Percentiles rank a stretch among this genome's conserved stretches.
Conservation (phyloP, 1,140 invertebrate genomes). For the Neocloeon triangulifer region DNA sequence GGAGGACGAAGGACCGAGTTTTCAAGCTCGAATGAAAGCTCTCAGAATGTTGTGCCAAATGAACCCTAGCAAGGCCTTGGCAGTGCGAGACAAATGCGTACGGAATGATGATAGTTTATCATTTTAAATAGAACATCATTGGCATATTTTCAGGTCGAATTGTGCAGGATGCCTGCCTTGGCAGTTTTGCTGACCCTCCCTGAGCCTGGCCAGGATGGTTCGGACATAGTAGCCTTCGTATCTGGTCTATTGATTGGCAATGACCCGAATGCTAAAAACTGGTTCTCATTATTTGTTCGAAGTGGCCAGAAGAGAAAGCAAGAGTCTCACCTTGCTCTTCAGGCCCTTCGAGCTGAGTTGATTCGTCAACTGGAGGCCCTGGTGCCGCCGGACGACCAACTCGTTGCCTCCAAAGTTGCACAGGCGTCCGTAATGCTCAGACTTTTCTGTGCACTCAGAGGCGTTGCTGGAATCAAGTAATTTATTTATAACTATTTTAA, state of each 20-base stretch:
- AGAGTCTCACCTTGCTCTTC: slow-evolving; percentile 45
- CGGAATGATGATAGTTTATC: slow-evolving; percentile 8
- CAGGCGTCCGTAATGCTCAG: slow-evolving; percentile 58
- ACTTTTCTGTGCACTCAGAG: slow-evolving; percentile 76
- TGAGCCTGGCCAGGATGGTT: slow-evolving; percentile 23
- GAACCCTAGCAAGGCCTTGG: slow-evolving; percentile 66
- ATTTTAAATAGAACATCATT: not conserved
- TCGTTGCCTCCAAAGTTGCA: slow-evolving; percentile 45
- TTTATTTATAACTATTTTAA: not conserved
- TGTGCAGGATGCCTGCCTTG: slow-evolving; percentile 71
- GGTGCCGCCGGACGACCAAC: slow-evolving; percentile 21
- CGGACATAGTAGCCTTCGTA: slow-evolving; percentile 57
- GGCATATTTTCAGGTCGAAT: slow-evolving; percentile 32
- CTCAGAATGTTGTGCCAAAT: slow-evolving; percentile 66
- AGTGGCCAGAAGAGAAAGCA: slow-evolving; percentile 75
- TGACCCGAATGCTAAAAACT: slow-evolving; percentile 68
- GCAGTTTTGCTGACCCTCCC: slow-evolving; percentile 56
- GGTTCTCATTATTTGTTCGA: slow-evolving; percentile 80
- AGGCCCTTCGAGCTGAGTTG: slow-evolving; percentile 54
- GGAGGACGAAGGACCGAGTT: slow-evolving; percentile 51
- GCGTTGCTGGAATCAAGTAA: slow-evolving; percentile 77
- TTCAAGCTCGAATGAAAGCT: slow-evolving; percentile 43
- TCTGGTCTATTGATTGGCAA: slow-evolving; percentile 76
- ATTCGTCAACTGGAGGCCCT: slow-evolving; percentile 39
- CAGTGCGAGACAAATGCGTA: slow-evolving; percentile 58